Base-by-base conservation (phyloP, 2,113 vertebrate species). In the Candoia aspera region DNA sequence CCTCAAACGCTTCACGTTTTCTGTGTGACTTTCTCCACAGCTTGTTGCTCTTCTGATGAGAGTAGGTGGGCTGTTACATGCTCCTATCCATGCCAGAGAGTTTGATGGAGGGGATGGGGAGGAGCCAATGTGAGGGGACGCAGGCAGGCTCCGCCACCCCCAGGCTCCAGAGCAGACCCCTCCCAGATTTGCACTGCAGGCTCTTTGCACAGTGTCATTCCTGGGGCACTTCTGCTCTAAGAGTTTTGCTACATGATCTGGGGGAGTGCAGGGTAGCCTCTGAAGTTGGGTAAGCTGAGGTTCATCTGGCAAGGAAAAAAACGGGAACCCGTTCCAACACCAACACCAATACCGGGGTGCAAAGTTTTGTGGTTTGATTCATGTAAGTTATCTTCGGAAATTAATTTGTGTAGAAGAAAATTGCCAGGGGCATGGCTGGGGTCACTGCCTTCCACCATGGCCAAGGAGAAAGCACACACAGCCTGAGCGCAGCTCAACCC, bases 11-110 rank as follows among this genome's bases (percentile, higher is more conserved):
- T 55, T 33, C 84, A 9, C 23, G 46, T 64, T 62, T 83, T 53
- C 60, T 54, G 62, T 8, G 0, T 17, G 0, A 3, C 53, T 91
- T 90, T 85, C 33, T 6, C 0, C 60, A 13, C 4, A 79, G 64
- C 73, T 5, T 37, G 0, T 3, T 11, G 86, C 1, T 62, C 5
- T 19, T 23, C 49, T 64, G 84, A 37, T 59, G 0, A 54, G 0
- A 6, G 46, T 59, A 68, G 26, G 89, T 1, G 0, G 88, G 0
- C 0, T 3, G 93, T 90, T 1, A 2, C 68, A 89, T 94, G 93
- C 95, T 95, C 95, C 93, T 93, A 92, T 29, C 94, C 85, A 21
- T 84, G 88, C 94, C 17, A 33, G 88, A 85, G 54, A 84, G 79
- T 17, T 26, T 90, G 46, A 29, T 13, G 21, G 89, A 90, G 23